phyloP scores from a whole-genome alignment of 2,113 vertebrate genomes.

The Nycticorax nycticorax region DNA sequence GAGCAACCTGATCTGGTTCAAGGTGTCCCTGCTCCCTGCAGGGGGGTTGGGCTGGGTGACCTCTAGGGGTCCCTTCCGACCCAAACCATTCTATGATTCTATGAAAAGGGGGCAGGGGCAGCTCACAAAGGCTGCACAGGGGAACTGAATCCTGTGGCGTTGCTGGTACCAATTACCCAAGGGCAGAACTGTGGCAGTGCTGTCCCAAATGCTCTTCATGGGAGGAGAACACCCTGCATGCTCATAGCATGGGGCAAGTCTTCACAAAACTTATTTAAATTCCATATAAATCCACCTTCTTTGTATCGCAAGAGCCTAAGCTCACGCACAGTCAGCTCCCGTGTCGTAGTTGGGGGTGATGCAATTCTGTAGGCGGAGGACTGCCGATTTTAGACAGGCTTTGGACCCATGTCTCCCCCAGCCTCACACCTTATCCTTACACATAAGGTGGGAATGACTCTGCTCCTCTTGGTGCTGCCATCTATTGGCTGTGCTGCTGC shows the following conservation, averaged over 20 bases:
- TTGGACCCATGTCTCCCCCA: not conserved
- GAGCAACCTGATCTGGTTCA: too few species aligned
- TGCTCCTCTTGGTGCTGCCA: not conserved
- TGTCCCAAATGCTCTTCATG: rapidly evolving
- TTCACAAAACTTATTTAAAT: not conserved
- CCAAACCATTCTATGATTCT: too few species aligned
- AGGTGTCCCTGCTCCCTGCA: too few species aligned
- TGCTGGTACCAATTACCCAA: not conserved
- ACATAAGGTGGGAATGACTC: not conserved
- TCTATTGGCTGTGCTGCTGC: not conserved
- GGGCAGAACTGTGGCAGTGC: not conserved
- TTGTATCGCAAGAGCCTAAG: rapidly evolving
- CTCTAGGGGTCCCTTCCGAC: too few species aligned
- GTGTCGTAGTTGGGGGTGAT: not conserved
- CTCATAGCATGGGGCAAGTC: rapidly evolving
- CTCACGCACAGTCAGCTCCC: rapidly evolving
- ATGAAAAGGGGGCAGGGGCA: not conserved
- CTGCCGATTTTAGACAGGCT: not conserved
- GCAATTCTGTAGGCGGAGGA: not conserved
- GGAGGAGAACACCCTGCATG: not conserved
- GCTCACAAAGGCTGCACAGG: not conserved
- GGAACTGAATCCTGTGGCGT: not conserved
- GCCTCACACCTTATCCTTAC: not conserved
- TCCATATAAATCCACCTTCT: not conserved
- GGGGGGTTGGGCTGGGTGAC: too few species aligned